phyloP scores from a whole-genome alignment of 2,797 vertebrate genomes.

The Miichthys miiuy region DNA sequence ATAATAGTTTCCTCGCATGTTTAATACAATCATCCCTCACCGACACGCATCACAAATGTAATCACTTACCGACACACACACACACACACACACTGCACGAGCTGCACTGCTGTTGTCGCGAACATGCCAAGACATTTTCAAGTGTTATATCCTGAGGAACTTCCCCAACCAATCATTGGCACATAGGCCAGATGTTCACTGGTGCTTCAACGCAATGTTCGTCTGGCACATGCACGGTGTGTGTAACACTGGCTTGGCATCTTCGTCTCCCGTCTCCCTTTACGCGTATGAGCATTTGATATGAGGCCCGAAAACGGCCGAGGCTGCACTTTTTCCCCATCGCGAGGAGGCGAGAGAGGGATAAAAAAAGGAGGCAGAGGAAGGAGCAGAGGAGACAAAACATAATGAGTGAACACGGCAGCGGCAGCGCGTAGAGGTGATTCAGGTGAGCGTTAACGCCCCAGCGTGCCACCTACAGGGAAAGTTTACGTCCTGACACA shows the following conservation, averaged over 20 bases:
- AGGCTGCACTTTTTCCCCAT: conserved; percentile 65
- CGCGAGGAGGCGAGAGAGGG: conserved; percentile 10
- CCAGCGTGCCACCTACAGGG: conserved; percentile 13
- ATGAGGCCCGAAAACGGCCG: conserved; percentile 65
- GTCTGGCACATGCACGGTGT: conserved; percentile 79
- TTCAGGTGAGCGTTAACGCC: neutral
- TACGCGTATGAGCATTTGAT: conserved; percentile 68
- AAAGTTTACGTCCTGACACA: neutral
- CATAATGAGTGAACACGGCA: neutral
- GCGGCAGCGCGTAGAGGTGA: neutral
- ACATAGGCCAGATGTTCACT: conserved; percentile 94
- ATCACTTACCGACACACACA: conserved; percentile 35
- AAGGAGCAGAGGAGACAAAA: neutral
- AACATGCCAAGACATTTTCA: conserved; percentile 90
- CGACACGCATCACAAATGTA: conserved; percentile 45
- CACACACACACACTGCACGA: conserved; percentile 40
- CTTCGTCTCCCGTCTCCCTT: conserved; percentile 61
- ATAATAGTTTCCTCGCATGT: conserved; percentile 42
- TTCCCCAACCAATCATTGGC: conserved; percentile 87
- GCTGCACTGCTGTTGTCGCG: conserved; percentile 88
- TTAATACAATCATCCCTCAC: conserved; percentile 57
- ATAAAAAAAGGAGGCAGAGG: neutral
- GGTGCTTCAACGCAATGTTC: conserved; percentile 71
- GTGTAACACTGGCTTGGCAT: conserved; percentile 52
- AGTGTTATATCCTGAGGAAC: conserved; percentile 82